Conservation (phyloP, 2,888 invertebrate genomes). For the Caradrina kadenii region DNA sequence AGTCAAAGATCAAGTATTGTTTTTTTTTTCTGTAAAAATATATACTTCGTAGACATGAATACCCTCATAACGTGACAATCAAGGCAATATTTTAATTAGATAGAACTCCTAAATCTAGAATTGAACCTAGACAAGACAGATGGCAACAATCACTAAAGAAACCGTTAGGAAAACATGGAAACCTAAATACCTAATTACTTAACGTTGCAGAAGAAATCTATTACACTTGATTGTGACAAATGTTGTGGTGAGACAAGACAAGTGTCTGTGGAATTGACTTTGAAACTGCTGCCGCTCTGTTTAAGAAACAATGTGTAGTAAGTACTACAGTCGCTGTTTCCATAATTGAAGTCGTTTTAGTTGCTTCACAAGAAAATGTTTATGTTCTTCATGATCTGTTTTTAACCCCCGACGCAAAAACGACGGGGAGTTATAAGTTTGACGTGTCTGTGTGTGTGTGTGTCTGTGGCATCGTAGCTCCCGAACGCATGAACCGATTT, state of each 20-base stretch:
- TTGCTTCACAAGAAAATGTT: background rate
- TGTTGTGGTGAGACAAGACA: constrained; percentile 29
- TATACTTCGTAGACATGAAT: no score
- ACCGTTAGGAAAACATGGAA: background rate
- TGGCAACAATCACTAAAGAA: background rate
- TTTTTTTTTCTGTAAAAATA: no score
- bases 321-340: background rate
- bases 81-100: background rate
- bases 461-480: no score
- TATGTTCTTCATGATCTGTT: no score
- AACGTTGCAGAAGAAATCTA: constrained; percentile 8
- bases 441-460: no score
- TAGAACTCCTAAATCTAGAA: background rate
- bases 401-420: no score
- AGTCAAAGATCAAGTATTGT: no score
- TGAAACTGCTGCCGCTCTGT: constrained; percentile 2
- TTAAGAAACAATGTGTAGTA: background rate
- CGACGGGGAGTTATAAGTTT: no score
- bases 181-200: background rate
- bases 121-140: background rate
- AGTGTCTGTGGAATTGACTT: constrained; percentile 15
- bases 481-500: no score
- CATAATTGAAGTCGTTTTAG: background rate
- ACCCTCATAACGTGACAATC: background rate
- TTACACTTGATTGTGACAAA: constrained; percentile 26